Percentiles rank a stretch among this genome's conserved stretches.
phyloP scores from a whole-genome alignment of 2,113 vertebrate species.

The Lamprotornis superbus region DNA sequence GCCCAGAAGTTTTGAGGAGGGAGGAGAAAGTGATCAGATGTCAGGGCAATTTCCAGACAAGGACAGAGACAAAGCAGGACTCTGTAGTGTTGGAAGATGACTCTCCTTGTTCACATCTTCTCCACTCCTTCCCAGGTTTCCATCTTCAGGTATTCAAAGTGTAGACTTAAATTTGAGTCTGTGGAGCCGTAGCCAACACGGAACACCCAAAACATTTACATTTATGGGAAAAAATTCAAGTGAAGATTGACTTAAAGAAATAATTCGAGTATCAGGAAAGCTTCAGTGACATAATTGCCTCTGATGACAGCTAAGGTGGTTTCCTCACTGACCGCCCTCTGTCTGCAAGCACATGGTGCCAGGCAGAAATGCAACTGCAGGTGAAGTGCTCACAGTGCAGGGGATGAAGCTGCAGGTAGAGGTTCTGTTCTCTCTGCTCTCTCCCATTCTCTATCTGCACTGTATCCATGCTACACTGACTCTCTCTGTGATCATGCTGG shows the following conservation, averaged over 20 bases:
- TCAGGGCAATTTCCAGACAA: not conserved
- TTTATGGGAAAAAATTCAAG: not conserved
- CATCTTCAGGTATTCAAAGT: not conserved
- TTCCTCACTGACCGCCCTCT: not conserved
- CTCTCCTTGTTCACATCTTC: not conserved
- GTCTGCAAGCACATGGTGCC: not conserved
- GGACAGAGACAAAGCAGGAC: not conserved
- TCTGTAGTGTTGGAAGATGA: not conserved
- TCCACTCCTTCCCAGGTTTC: not conserved
- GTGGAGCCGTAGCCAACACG: not conserved
- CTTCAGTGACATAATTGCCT: not conserved
- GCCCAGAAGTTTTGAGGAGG: not conserved
- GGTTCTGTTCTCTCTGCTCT: not conserved
- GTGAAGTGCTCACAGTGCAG: not conserved
- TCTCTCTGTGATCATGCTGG: not conserved
- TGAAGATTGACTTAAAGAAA: not conserved
- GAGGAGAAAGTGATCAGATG: not conserved
- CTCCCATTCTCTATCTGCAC: not conserved
- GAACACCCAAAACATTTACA: not conserved
- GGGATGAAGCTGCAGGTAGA: not conserved
- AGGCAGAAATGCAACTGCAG: not conserved
- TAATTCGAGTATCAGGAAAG: not conserved
- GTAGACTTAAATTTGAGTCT: fast-evolving
- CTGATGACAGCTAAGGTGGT: not conserved
- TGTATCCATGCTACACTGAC: not conserved